Base-by-base conservation (phyloP, 2,113 vertebrate species). In the Pampusana beccarii region DNA sequence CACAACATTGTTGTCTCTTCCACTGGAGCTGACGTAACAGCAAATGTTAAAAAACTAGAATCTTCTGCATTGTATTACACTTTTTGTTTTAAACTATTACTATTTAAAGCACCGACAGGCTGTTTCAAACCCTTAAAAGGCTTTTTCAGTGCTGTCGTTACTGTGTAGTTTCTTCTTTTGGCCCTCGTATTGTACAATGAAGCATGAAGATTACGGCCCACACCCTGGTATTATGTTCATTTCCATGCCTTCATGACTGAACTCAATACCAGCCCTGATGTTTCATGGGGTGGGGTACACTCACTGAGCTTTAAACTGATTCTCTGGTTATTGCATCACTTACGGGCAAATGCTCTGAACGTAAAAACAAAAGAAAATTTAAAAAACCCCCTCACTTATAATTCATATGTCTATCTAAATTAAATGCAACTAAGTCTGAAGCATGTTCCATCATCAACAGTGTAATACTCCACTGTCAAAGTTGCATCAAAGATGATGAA, bases 91-190 rank as follows among this genome's bases (percentile, higher is more conserved):
- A 38, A 73, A 34, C 48, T 79, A 50, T 51, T 89, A 23, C 87
- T 94, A 66, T 91, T 93, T 92, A 91, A 97, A 94, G 92, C 31
- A 70, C 84, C 81, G 79, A 36, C 84, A 92, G 23, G 42, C 80
- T 85, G 92, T 95, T 84, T 81, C 60, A 93, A 74, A 80, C 72
- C 64, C 53, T 93, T 94, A 56, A 87, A 97, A 92, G 57, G 48
- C 57, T 86, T 95, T 82, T 90, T 84, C 71, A 80, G 33, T 81
- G 34, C 80, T 94, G 71, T 92, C 2, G 6, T 93, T 93, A 87
- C 78, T 92, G 75, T 92, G 94, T 86, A 90, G 81, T 95, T 95
- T 95, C 87, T 84, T 88, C 90, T 80, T 96, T 75, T 93, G 89
- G 86, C 69, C 48, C 64, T 70, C n/a, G 12, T 92, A 48, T 21